These are phyloP conservation scores for Nysson spinosus DNA, from an alignment of 2,888 invertebrate genomes.

Conservation along the genomic window DNA sequence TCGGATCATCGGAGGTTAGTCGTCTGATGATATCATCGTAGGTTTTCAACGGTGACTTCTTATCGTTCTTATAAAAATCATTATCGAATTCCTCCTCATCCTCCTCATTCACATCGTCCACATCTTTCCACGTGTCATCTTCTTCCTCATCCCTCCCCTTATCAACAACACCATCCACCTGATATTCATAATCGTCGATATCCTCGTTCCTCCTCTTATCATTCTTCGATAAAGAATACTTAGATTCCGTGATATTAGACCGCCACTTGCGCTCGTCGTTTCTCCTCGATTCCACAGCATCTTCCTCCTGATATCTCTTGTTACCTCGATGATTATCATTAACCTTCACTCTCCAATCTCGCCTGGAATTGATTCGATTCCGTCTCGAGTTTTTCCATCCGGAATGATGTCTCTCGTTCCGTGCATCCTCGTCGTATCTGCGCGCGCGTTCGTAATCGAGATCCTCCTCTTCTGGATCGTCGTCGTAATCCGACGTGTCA, in stretches of 20 bases:
- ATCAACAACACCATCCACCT: constrained; percentile 32
- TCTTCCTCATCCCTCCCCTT: constrained; percentile 39
- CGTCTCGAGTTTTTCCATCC: constrained; percentile 33
- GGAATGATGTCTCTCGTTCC: constrained; percentile 14
- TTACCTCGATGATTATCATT: constrained; percentile 7
- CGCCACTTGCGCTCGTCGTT: constrained; percentile 32
- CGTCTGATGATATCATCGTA: constrained; percentile 74
- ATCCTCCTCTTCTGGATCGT: constrained; percentile 26
- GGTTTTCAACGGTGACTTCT: constrained; percentile 62
- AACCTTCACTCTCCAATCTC: constrained; percentile 15
- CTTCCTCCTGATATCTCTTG: constrained; percentile 23
- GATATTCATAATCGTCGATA: constrained; percentile 45
- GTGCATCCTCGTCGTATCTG: constrained; percentile 21
- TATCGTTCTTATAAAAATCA: constrained; percentile 62
- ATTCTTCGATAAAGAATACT: background rate
- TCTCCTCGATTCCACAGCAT: constrained; percentile 10
- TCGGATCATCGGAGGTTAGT: constrained; percentile 64
- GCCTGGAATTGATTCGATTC: constrained; percentile 8
- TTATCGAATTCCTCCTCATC: constrained; percentile 59
- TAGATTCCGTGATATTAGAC: constrained; percentile 27
- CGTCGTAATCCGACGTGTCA: constrained; percentile 22
- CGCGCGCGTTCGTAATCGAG: constrained; percentile 17
- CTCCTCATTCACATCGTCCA: constrained; percentile 41
- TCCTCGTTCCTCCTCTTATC: constrained; percentile 22
- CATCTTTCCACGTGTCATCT: constrained; percentile 40